Conservation (phyloP, 2,113 vertebrate genomes). For the Phrynosoma platyrhinos region DNA sequence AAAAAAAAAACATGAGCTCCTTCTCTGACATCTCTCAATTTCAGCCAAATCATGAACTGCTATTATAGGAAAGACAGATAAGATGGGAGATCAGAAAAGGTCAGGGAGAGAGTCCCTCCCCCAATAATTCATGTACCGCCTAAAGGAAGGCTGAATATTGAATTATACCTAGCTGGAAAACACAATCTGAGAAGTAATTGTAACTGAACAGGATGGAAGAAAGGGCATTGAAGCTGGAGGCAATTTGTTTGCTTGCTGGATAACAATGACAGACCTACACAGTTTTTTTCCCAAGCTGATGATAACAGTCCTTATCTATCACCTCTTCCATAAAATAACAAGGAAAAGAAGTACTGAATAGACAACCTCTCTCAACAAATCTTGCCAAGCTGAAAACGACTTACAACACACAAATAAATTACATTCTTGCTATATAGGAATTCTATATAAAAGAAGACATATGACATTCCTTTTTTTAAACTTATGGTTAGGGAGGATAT, state of each 20-base stretch:
- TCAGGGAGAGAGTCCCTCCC: too few relatives aligned
- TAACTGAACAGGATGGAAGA: background rate
- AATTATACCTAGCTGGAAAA: background rate
- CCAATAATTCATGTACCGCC: too few relatives aligned
- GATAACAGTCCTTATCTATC: background rate
- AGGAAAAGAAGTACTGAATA: background rate
- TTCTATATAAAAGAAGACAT: background rate
- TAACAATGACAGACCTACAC: background rate
- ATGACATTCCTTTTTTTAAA: background rate
- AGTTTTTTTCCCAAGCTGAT: background rate
- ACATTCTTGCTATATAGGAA: background rate
- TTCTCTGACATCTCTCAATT: background rate
- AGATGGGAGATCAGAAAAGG: too few relatives aligned
- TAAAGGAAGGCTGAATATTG: too few relatives aligned
- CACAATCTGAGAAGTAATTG: background rate
- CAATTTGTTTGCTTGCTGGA: background rate
- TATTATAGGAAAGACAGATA: too few relatives aligned
- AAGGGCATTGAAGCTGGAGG: background rate
- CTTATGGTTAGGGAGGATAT: too few relatives aligned
- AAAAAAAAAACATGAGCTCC: background rate
- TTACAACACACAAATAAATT: background rate
- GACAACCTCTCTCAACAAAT: too few relatives aligned
- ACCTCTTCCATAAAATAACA: background rate
- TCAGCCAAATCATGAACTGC: background rate
- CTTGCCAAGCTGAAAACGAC: too few relatives aligned